Evolutionary conservation across 2,113 vertebrate genomes (phyloP).

Genomic region (Amblyopsis rosae): DNA sequence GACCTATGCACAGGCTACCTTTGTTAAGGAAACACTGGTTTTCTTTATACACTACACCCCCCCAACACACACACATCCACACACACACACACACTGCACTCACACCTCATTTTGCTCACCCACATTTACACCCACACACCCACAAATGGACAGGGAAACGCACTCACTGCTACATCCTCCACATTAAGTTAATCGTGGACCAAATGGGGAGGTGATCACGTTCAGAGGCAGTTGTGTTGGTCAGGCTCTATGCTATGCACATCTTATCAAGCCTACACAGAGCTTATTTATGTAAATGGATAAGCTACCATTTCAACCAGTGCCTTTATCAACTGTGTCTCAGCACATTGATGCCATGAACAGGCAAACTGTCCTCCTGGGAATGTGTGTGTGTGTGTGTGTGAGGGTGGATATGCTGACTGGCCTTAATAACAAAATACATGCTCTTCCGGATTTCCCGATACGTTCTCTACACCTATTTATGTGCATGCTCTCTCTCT

Average conservation of each 20-base stretch:
- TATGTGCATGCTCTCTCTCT: neutral
- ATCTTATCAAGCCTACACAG: conserved; percentile 65
- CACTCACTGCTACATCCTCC: conserved; percentile 11
- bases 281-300: conserved; percentile 71
- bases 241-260: conserved; percentile 26
- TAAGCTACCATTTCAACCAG: conserved; percentile 66
- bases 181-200: conserved; percentile 23
- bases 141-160: neutral
- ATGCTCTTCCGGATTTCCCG: conserved; percentile 52
- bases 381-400: conserved; percentile 12
- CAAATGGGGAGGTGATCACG: conserved; percentile 44
- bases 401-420: conserved; percentile 25
- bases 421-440: conserved; percentile 57
- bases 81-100: conserved; percentile 10
- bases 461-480: conserved; percentile 47
- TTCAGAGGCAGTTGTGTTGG: conserved; percentile 48
- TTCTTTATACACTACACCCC: conserved; percentile 1
- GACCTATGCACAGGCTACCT: conserved; percentile 14
- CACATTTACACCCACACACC: neutral
- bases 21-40: conserved; percentile 32
- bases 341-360: conserved; percentile 52
- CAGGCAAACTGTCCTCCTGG: conserved; percentile 50
- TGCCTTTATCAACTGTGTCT: conserved; percentile 64
- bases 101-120: conserved; percentile 4
- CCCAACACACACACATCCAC: neutral